Evolutionary conservation across 2,797 vertebrate species (phyloP), one percentile per base, ranked within the genome.

Genomic region (Pelochelys cantorii): DNA sequence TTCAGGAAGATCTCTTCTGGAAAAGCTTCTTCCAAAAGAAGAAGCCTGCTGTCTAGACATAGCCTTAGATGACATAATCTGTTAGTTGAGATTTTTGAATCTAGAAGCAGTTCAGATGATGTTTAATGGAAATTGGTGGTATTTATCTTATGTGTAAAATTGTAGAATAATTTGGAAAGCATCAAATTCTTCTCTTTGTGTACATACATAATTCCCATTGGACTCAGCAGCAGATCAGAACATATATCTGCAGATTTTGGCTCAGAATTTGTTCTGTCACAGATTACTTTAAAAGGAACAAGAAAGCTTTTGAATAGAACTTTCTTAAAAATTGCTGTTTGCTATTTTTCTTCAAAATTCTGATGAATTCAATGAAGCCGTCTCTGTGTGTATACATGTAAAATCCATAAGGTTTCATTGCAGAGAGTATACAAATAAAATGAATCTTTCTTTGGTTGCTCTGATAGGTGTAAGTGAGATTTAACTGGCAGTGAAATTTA

Each of bases 301-400:
- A 23, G 88, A 85, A 59, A 81, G 57, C 81, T 90, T 90, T 82
- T 74, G n/a, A 57, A n/a, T 82, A 80, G 34, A 57, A 90, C 55
- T 59, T 80, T 48, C 83, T 83, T 54, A 23, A 81, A 29, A 57
- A 55, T 55, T 65, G 71, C 78, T 74, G 37, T 42, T 29, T 37
- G n/a, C 34, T 1, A 77, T 88, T 89, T 91, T 83, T 90, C n/a
- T 81, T 88, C 62, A 23, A 12, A 84, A 60, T n/a, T 74, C 84
- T 0, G 1, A 42, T 81, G 42, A 68, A 48, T 29, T 56, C 78
- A 91, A 57, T 42, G 27, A 79, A 48, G 23, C 56, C 27, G 20
- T n/a, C 57, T 71, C 57, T 81, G 54, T 42, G 48, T 55, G 48
- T 5, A 3, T 57, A n/a, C 65, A 11, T 86, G 56, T 78, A 42